Conservation (phyloP, 2,113 vertebrate genomes). For the Thalassoma bifasciatum region DNA sequence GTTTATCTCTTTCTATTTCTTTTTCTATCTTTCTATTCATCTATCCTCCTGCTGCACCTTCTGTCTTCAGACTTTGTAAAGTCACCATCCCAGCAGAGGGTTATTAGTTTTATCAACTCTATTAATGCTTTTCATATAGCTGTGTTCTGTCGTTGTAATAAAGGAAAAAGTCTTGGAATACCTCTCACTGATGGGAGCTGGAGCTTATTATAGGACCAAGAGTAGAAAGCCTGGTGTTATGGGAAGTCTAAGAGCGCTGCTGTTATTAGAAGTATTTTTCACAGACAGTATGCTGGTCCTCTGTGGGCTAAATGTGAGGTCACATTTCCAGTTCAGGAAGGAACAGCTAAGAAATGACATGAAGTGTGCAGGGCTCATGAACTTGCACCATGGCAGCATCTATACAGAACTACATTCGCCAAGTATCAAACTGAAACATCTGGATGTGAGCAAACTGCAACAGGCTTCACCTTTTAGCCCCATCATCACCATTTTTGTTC, state of each 20-base stretch:
- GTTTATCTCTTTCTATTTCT: neutral
- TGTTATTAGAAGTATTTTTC: slow-evolving; percentile 13
- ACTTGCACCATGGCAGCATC: too few species aligned
- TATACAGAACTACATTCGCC: too few species aligned
- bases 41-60: neutral
- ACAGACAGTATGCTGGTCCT: neutral
- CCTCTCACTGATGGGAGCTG: neutral
- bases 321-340: too few species aligned
- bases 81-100: too few species aligned
- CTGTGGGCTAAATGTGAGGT: too few species aligned
- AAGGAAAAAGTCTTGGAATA: neutral
- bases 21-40: neutral
- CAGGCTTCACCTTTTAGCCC: too few species aligned
- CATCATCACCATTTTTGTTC: too few species aligned
- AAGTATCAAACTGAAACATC: too few species aligned
- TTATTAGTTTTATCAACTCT: neutral
- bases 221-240: too few species aligned
- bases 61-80: neutral
- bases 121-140: neutral
- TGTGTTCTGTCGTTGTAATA: neutral
- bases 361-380: too few species aligned
- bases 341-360: too few species aligned
- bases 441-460: neutral
- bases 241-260: too few species aligned
- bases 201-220: neutral